phyloP scores from a whole-genome alignment of 2,113 vertebrate genomes.

The Cyprinodon brontotheroides region DNA sequence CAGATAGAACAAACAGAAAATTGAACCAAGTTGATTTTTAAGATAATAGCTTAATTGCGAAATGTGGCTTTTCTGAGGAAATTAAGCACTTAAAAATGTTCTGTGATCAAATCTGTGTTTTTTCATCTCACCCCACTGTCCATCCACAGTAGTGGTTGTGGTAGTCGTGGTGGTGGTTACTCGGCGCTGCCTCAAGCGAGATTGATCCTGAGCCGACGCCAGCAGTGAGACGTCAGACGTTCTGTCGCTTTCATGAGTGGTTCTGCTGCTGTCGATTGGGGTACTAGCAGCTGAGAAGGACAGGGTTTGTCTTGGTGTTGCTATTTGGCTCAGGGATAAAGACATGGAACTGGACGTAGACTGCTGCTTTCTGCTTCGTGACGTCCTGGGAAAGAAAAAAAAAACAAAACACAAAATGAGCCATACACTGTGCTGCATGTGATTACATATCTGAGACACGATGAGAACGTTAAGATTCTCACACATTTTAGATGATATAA shows the following conservation, averaged over 20 bases:
- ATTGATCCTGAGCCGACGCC: slow-evolving; percentile 80
- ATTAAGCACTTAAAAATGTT: background rate
- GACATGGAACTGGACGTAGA: slow-evolving; percentile 52
- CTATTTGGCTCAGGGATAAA: slow-evolving; percentile 61
- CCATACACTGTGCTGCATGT: no score
- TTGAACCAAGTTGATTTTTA: background rate
- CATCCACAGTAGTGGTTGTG: slow-evolving; percentile 77
- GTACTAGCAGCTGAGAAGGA: slow-evolving; percentile 69
- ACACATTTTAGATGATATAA: no score
- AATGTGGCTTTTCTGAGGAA: background rate
- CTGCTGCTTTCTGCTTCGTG: slow-evolving; percentile 69
- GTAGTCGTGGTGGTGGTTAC: slow-evolving; percentile 65
- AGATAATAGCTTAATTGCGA: background rate
- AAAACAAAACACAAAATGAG: background rate
- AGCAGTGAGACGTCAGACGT: slow-evolving; percentile 59
- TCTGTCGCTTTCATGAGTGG: slow-evolving; percentile 50
- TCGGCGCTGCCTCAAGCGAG: slow-evolving; percentile 84
- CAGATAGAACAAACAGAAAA: background rate
- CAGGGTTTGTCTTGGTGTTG: slow-evolving; percentile 66
- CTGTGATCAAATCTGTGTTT: background rate
- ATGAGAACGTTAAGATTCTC: no score
- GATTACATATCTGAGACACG: no score
- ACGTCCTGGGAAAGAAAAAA: slow-evolving; percentile 48
- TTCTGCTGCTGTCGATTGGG: slow-evolving; percentile 51
- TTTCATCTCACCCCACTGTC: slow-evolving; percentile 85